Conservation (phyloP, 1,140 invertebrate species). For the Pararge aegeria region DNA sequence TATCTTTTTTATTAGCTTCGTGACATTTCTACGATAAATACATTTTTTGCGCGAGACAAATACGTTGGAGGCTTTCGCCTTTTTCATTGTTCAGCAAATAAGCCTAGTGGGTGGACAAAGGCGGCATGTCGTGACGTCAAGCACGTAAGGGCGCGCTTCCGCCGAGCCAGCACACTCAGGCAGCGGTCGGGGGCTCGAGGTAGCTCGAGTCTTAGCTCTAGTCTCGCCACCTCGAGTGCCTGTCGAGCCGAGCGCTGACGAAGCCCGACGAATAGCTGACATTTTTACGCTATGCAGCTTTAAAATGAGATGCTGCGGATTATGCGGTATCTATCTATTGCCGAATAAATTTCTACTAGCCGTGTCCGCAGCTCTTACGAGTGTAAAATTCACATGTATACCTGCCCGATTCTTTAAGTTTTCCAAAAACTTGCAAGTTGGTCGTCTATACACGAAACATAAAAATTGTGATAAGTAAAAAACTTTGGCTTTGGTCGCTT, state of each 20-base stretch:
- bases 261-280: constrained; percentile 68
- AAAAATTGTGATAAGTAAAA: too few species aligned
- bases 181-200: constrained; percentile 47
- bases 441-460: too few species aligned
- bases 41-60: constrained; percentile 40
- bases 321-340: constrained; percentile 28
- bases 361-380: not conserved
- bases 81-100: constrained; percentile 78
- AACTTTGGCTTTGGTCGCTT: too few species aligned
- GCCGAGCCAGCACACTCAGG: constrained; percentile 69
- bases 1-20: constrained; percentile 43
- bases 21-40: constrained; percentile 49
- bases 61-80: constrained; percentile 60
- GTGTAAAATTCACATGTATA: too few species aligned
- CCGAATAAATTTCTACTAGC: not conserved
- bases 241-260: constrained; percentile 69
- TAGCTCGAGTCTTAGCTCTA: constrained; percentile 43
- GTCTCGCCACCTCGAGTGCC: constrained; percentile 54
- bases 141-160: constrained; percentile 74
- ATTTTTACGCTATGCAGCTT: constrained; percentile 62
- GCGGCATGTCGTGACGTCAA: constrained; percentile 67
- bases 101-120: constrained; percentile 76
- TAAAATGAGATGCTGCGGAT: constrained; percentile 55
- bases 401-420: too few species aligned
- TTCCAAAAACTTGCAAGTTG: too few species aligned